These are phyloP conservation scores for Caenorhabditis inopinata DNA, from an alignment of 1,140 invertebrate genomes.

Conservation along the genomic window DNA sequence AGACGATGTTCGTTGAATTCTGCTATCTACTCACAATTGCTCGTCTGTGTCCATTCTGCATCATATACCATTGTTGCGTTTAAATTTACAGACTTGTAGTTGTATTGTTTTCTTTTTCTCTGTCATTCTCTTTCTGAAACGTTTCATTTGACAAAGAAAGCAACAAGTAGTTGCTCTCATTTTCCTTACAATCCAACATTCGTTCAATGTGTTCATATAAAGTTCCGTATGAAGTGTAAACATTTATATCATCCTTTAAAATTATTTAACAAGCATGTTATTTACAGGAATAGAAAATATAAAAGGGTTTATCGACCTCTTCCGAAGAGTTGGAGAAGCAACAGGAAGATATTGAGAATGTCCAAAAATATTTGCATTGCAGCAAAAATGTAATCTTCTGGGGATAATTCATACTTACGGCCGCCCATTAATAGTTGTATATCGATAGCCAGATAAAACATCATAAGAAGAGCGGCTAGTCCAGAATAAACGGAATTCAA, in stretches of 20 bases:
- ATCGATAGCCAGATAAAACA: slow-evolving; percentile 73
- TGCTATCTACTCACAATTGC: background rate
- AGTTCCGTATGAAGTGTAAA: too few relatives aligned
- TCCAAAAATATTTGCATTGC: slow-evolving; percentile 71
- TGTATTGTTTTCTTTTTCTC: background rate
- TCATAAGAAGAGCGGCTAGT: slow-evolving; percentile 60
- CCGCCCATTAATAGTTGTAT: slow-evolving; percentile 74
- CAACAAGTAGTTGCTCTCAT: background rate
- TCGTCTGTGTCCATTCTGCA: background rate
- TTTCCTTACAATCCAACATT: too few relatives aligned
- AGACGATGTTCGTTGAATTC: background rate
- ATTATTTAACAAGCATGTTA: too few relatives aligned
- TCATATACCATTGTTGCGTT: background rate
- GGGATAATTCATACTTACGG: slow-evolving; percentile 71
- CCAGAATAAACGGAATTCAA: slow-evolving; percentile 60
- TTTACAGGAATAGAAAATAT: background rate
- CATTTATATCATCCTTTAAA: too few relatives aligned
- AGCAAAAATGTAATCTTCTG: slow-evolving; percentile 74
- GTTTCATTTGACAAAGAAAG: background rate
- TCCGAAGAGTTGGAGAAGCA: slow-evolving; percentile 55
- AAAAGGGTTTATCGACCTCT: slow-evolving; percentile 9
- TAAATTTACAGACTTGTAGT: background rate
- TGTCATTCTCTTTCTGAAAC: background rate
- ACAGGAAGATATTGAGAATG: slow-evolving; percentile 64
- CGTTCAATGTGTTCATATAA: too few relatives aligned